Conservation (phyloP, 2,797 vertebrate genomes). For the Anguilla pacifica region DNA sequence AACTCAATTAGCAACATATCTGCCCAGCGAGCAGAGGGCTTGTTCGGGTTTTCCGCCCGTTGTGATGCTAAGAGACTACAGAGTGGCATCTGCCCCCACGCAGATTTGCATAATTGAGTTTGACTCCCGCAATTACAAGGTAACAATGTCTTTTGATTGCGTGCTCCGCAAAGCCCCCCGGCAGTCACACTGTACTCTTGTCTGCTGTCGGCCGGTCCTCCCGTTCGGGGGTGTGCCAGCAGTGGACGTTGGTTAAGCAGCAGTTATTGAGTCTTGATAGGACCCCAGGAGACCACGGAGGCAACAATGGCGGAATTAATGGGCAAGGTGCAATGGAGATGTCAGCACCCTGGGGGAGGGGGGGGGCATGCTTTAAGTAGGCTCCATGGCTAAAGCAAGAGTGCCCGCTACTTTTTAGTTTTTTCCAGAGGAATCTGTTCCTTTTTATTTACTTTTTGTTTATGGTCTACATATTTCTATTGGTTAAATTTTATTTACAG, state of each 20-base stretch:
- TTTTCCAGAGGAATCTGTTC: slow-evolving; percentile 61
- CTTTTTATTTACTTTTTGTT: slow-evolving; percentile 54
- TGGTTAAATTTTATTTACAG: neutral
- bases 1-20: slow-evolving; percentile 81
- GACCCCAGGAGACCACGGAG: slow-evolving; percentile 74
- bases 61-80: slow-evolving; percentile 48
- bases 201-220: slow-evolving; percentile 63
- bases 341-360: slow-evolving; percentile 67
- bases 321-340: slow-evolving; percentile 78
- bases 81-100: slow-evolving; percentile 77
- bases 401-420: slow-evolving; percentile 57
- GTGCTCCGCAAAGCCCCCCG: slow-evolving; percentile 35
- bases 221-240: slow-evolving; percentile 16
- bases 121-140: slow-evolving; percentile 75
- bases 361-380: slow-evolving; percentile 68
- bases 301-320: slow-evolving; percentile 82
- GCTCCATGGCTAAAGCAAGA: slow-evolving; percentile 67
- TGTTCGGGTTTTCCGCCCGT: slow-evolving; percentile 8
- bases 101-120: slow-evolving; percentile 84
- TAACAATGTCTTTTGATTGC: slow-evolving; percentile 69
- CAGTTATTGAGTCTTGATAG: slow-evolving; percentile 78
- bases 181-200: slow-evolving; percentile 57
- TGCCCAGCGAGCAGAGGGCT: slow-evolving; percentile 48
- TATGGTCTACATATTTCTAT: slow-evolving; percentile 46
- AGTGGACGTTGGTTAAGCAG: slow-evolving; percentile 76